A percentile compares a stretch with the other conserved stretches of the same genome.
Evolutionary conservation across 2,113 vertebrate species (phyloP).

Genomic region (Cyanistes caeruleus): DNA sequence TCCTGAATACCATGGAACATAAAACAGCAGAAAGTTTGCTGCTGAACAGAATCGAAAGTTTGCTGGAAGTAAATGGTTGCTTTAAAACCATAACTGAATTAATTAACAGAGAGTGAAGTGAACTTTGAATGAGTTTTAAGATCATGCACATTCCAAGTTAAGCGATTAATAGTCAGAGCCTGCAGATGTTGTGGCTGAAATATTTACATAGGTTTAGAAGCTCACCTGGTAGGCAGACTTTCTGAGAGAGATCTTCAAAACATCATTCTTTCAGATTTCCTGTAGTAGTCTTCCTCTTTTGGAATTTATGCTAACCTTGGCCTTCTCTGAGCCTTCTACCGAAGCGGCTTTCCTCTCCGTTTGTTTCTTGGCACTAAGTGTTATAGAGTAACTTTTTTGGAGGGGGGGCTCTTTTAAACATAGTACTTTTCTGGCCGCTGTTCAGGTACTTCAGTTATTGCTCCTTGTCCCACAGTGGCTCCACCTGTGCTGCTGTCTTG

Average conservation of each 20-base stretch:
- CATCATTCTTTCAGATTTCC: background rate
- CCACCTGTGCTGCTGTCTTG: rapidly evolving
- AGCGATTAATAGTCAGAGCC: slow-evolving; percentile 4
- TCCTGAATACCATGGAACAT: background rate
- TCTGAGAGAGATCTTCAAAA: background rate
- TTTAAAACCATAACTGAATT: slow-evolving; percentile 23
- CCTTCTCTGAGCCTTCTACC: background rate
- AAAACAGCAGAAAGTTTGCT: no score
- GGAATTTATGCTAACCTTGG: background rate
- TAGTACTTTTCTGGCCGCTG: background rate
- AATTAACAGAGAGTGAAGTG: background rate
- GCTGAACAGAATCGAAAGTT: no score
- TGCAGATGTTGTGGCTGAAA: slow-evolving; percentile 35
- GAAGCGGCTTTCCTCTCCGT: background rate
- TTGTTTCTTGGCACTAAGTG: slow-evolving; percentile 4
- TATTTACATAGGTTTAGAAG: slow-evolving; percentile 49
- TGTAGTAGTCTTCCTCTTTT: background rate
- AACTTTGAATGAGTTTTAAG: slow-evolving; percentile 44
- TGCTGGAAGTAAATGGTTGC: background rate
- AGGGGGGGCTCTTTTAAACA: background rate
- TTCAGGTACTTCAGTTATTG: background rate
- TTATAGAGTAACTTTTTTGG: background rate
- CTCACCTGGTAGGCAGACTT: background rate
- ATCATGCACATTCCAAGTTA: background rate
- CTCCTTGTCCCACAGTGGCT: background rate